Conservation (phyloP, 2,113 vertebrate genomes). For the Ochotona princeps region DNA sequence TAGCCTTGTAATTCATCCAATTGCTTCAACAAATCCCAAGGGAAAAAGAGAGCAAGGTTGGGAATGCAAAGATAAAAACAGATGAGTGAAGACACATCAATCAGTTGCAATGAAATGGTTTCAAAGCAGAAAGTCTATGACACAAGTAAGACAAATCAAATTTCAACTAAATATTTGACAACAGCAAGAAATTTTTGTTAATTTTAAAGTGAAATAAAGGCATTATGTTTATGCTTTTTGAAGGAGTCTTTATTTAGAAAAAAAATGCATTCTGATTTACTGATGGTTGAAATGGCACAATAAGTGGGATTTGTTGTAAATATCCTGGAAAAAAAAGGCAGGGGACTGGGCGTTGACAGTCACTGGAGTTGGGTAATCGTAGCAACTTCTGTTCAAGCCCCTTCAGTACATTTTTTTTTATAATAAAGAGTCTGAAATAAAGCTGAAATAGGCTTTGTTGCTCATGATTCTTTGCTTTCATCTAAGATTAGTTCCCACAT, state of each 20-base stretch:
- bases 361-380: no score
- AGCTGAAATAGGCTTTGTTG: not conserved
- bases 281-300: not conserved
- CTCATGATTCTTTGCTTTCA: not conserved
- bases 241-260: not conserved
- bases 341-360: no score
- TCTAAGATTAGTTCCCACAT: not conserved
- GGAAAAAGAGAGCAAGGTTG: not conserved
- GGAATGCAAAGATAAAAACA: not conserved
- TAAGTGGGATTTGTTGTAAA: not conserved
- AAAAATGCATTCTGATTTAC: not conserved
- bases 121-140: no score
- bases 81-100: not conserved
- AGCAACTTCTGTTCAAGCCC: no score
- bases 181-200: not conserved
- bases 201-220: not conserved
- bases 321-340: not conserved
- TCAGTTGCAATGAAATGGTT: not conserved
- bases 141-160: not conserved
- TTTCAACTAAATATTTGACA: not conserved
- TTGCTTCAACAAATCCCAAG: not conserved
- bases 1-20: not conserved
- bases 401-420: not conserved
- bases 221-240: not conserved
- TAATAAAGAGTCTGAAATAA: constrained; percentile 25